Percentiles rank a stretch among this genome's conserved stretches.
These are phyloP conservation scores for Atethmia centrago DNA, from an alignment of 2,888 invertebrate genomes.

Conservation along the genomic window DNA sequence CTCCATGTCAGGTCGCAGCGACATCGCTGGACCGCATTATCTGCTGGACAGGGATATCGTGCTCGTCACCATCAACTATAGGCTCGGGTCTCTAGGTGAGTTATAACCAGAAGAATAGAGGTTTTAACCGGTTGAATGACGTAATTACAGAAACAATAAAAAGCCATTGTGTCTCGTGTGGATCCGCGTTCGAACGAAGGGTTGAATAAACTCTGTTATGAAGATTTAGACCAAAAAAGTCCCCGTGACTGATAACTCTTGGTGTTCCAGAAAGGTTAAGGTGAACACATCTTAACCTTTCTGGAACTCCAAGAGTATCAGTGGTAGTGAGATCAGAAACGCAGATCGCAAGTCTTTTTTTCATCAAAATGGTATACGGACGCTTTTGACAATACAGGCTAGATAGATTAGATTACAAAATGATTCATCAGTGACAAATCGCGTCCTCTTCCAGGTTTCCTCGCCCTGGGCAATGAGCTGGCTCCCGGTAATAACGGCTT, in stretches of 20 bases:
- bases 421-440: neutral
- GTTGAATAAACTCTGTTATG: neutral
- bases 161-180: neutral
- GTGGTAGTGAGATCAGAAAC: neutral
- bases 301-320: neutral
- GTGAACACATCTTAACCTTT: neutral
- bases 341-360: neutral
- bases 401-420: neutral
- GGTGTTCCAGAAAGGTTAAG: too few relatives aligned
- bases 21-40: constrained; percentile 90
- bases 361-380: too few relatives aligned
- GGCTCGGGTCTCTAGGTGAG: constrained; percentile 86
- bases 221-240: neutral
- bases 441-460: constrained; percentile 82
- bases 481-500: constrained; percentile 93
- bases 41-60: constrained; percentile 92
- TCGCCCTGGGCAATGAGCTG: constrained; percentile 90
- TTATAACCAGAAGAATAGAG: neutral
- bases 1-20: constrained; percentile 90
- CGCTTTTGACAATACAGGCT: neutral
- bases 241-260: neutral
- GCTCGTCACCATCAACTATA: constrained; percentile 92
- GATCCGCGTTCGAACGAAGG: too few relatives aligned
- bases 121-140: neutral
- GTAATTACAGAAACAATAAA: neutral